phyloP scores from a whole-genome alignment of 2,888 invertebrate species.

The Dendrolimus houi region DNA sequence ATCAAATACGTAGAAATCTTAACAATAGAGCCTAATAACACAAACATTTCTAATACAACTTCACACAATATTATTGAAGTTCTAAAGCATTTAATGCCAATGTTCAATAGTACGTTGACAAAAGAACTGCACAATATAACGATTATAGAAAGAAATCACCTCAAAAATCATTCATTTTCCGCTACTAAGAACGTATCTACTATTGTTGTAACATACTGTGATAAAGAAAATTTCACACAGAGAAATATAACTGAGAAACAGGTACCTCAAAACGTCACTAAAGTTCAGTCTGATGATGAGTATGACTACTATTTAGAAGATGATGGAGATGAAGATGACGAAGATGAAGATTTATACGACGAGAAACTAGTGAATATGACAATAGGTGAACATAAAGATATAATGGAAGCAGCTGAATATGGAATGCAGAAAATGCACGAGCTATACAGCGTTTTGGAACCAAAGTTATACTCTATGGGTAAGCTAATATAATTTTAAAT shows the following conservation, averaged over 20 bases:
- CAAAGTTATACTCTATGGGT: constrained; percentile 83
- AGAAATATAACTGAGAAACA: constrained; percentile 23
- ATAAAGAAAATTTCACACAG: constrained; percentile 43
- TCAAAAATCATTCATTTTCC: constrained; percentile 50
- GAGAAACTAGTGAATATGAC: constrained; percentile 30
- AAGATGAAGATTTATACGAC: constrained; percentile 12
- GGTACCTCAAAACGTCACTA: constrained; percentile 19
- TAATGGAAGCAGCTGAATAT: constrained; percentile 81
- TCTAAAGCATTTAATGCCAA: constrained; percentile 62
- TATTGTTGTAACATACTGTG: constrained; percentile 62
- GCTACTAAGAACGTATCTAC: constrained; percentile 61
- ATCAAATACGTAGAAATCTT: constrained; percentile 54
- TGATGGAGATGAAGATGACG: constrained; percentile 17
- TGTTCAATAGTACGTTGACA: constrained; percentile 53
- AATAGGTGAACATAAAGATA: constrained; percentile 51
- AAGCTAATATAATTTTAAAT: constrained; percentile 20
- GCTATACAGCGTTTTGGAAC: constrained; percentile 79
- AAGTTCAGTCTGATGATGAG: constrained; percentile 14
- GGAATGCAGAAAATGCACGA: constrained; percentile 82
- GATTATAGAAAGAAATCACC: constrained; percentile 55
- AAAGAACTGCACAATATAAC: constrained; percentile 65
- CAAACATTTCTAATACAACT: constrained; percentile 34
- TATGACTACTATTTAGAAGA: constrained; percentile 24
- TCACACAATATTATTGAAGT: constrained; percentile 58
- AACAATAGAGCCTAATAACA: constrained; percentile 60